Evolutionary conservation across 2,113 vertebrate species (phyloP), one percentile per base, ranked within the genome.

Genomic region (Callospermophilus lateralis): DNA sequence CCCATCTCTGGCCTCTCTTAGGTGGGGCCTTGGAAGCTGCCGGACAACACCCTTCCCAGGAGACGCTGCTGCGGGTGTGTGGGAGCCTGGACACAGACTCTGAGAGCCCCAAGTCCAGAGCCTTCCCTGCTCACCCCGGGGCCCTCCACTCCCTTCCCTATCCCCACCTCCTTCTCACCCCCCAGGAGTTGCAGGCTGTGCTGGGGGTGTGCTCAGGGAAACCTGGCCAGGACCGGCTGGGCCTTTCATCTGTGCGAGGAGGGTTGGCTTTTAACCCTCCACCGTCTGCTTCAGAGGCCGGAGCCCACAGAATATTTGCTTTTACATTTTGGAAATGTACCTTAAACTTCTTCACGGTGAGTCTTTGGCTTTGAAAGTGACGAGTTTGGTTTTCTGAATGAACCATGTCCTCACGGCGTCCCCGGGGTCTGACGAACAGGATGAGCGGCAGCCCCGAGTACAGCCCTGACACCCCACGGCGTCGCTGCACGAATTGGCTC

Each of bases 401-500:
- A 73, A 72, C 42, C 8, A 0, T 63, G 42, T 72, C 28, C 16
- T 55, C 45, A 1, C 5, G 0, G 53, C 39, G 55, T 48, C 19
- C 19, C 2, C n/a, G 19, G 55, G 32, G 19, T 45, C 28, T 55
- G 77, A 73, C 12, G 19, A 10, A 22, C 63, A 53, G 77, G 70
- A 48, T 0, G 79, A 26, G 24, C 8, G 2, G 28, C 1, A 16
- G 26, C 22, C 13, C 5, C 0, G 30, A 26, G 61, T 20, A 30
- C 39, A 61, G 30, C 73, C 30, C 1, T 2, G 20, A 6, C 0
- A 12, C 37, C 34, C 0, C 3, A 4, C 2, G 0, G 32, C 22
- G 9, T 39, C 28, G 0, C 32, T 22, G 70, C 4, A 0, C 1
- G 51, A 34, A 15, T 4, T 2, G 3, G 37, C n/a, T 22, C 45